Base-by-base conservation (phyloP, 2,797 vertebrate species). In the Takifugu rubripes region DNA sequence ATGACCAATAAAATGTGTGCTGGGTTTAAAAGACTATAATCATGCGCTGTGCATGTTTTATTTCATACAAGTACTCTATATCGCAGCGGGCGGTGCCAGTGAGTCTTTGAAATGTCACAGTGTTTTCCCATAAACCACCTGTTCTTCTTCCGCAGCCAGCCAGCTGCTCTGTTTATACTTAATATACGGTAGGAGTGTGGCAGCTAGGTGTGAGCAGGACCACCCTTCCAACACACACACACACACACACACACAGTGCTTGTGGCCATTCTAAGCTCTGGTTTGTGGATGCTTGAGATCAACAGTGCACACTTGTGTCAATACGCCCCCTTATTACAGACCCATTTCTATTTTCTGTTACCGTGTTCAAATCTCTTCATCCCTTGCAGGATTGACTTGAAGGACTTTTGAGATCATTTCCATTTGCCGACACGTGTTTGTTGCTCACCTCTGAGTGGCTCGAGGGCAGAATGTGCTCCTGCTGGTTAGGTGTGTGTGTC, bases 361-460 rank as follows among this genome's bases (percentile, higher is more conserved):
- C 25, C 24, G 7, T 40, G 25, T 25, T 25, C 1, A 33, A 36
- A 27, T 27, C 27, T 6, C 3, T 33, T 33, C 12, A 40, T 40
- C 36, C 36, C 14, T 3, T 12, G 36, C 36, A 14, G 36, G 36
- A 40, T 21, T 21, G 21, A 21, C 21, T 21, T 21, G 21, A 21
- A 21, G 21, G 21, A 21, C 21, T 12, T 43, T 5, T 43, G 8
- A 12, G 42, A 12, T 10, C 6, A 3, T 1, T n/a, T 46, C 16
- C 44, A 46, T 21, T 46, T n/a, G 16, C 1, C 44, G 5, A 5
- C 16, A 21, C 14, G 3, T 11, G 0, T 53, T 26, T 17, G 8
- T 62, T 14, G 47, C 82, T 75, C 51, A 89, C 87, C 78, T 44
- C 47, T 1, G 31, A 63, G 47, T 66, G 62, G 54, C n/a, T 58